A percentile compares a stretch with the other conserved stretches of the same genome.
Conservation (phyloP, 2,797 vertebrate genomes). For the Malacoraja senta region DNA sequence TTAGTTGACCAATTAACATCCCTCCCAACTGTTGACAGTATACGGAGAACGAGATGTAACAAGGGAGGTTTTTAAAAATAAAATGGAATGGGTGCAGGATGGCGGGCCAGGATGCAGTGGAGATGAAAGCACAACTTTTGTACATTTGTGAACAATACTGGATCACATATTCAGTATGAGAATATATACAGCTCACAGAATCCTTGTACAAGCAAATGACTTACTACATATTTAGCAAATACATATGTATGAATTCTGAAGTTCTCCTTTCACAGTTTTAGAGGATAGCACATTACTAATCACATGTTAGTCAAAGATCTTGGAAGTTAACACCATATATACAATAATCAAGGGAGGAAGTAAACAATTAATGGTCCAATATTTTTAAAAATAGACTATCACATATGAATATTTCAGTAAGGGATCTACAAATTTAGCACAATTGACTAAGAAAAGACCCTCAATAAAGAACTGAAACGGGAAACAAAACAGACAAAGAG, state of each 20-base stretch:
- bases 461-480: too few relatives aligned
- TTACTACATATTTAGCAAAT: constrained; percentile 26
- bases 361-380: background rate
- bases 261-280: background rate
- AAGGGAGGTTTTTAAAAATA: background rate
- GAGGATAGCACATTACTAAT: constrained; percentile 30
- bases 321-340: constrained; percentile 4
- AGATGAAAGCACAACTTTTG: background rate
- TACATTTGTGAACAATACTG: constrained; percentile 11
- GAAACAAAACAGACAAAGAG: too few relatives aligned
- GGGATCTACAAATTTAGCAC: background rate
- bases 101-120: background rate
- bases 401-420: constrained; percentile 2
- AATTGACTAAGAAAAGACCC: background rate
- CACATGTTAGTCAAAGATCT: background rate
- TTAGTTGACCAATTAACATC: background rate
- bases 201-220: background rate
- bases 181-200: constrained; percentile 17
- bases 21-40: too few relatives aligned
- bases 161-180: background rate
- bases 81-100: background rate
- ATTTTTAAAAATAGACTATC: constrained; percentile 18
- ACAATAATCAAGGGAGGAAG: constrained; percentile 14
- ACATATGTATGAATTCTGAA: constrained; percentile 25
- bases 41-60: background rate